Percentiles rank a stretch among this genome's conserved stretches.
These are phyloP conservation scores for Syndactyla subalaris DNA, from an alignment of 2,797 vertebrate genomes.

Conservation along the genomic window DNA sequence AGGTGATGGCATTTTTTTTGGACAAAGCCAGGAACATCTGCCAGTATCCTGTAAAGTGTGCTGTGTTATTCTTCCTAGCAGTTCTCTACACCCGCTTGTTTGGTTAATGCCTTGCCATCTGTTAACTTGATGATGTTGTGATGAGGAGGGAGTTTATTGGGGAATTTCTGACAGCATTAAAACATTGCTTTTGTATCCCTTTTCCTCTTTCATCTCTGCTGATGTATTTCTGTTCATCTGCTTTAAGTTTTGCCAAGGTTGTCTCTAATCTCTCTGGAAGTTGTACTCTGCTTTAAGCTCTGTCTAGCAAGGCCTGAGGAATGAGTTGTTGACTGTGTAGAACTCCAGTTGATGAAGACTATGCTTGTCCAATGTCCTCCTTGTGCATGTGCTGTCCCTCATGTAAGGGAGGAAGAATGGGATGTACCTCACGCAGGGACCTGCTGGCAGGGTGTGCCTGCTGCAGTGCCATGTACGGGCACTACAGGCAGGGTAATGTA, in stretches of 20 bases:
- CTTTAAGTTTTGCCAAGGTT: background rate
- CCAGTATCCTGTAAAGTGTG: background rate
- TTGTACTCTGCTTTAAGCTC: background rate
- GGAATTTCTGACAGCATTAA: background rate
- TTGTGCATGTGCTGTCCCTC: background rate
- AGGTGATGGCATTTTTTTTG: background rate
- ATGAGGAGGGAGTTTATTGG: constrained; percentile 9
- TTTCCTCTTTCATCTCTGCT: background rate
- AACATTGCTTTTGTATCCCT: background rate
- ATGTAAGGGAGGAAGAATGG: background rate
- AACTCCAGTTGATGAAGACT: background rate
- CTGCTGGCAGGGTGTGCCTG: background rate
- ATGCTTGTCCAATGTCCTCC: background rate
- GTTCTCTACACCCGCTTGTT: constrained; percentile 30
- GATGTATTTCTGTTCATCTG: background rate
- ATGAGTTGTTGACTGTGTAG: background rate
- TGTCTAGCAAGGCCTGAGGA: background rate
- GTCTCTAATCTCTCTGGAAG: background rate
- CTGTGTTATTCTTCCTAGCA: constrained; percentile 21
- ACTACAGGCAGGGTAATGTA: background rate
- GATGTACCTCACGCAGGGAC: background rate
- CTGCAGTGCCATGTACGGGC: background rate
- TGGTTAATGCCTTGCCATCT: constrained; percentile 68
- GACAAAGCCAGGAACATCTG: constrained; percentile 42
- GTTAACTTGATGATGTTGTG: constrained; percentile 25